These are phyloP conservation scores for Dolichallabes microphthalmus DNA, from an alignment of 2,113 vertebrate species.

Conservation along the genomic window DNA sequence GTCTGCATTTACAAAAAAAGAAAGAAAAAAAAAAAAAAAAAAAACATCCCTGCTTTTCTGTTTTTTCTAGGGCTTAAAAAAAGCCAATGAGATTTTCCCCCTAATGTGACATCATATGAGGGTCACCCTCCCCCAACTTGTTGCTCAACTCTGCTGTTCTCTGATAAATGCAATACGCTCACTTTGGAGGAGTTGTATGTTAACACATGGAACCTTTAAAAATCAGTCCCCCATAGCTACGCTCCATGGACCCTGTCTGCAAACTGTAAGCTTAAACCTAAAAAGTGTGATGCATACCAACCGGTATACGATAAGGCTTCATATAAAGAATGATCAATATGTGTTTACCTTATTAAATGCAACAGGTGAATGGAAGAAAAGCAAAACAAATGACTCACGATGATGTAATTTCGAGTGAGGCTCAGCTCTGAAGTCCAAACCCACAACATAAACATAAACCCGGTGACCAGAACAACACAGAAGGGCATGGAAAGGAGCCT, in stretches of 20 bases:
- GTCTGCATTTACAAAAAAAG: too few species aligned
- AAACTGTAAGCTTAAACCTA: not conserved
- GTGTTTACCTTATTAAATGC: not conserved
- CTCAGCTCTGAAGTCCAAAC: not conserved
- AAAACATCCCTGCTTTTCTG: too few species aligned
- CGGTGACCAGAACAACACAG: not conserved
- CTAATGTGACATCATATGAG: too few species aligned
- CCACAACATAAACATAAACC: conserved; percentile 9
- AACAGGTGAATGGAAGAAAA: not conserved
- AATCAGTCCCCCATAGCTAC: not conserved
- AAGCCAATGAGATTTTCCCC: too few species aligned
- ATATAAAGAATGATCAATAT: not conserved
- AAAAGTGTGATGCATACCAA: not conserved
- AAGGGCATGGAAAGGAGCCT: not conserved
- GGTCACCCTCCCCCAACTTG: too few species aligned
- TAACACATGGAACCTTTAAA: not conserved
- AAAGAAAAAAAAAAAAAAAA: too few species aligned
- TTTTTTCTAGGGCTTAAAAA: too few species aligned
- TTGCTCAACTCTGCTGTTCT: too few species aligned
- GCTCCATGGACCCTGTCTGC: not conserved
- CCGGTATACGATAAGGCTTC: not conserved
- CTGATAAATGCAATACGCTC: too few species aligned
- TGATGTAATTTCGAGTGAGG: not conserved
- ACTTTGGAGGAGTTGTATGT: too few species aligned
- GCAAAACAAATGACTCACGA: not conserved